These are phyloP conservation scores for Stomorhina lunata DNA, from an alignment of 2,888 invertebrate genomes.

Conservation along the genomic window DNA sequence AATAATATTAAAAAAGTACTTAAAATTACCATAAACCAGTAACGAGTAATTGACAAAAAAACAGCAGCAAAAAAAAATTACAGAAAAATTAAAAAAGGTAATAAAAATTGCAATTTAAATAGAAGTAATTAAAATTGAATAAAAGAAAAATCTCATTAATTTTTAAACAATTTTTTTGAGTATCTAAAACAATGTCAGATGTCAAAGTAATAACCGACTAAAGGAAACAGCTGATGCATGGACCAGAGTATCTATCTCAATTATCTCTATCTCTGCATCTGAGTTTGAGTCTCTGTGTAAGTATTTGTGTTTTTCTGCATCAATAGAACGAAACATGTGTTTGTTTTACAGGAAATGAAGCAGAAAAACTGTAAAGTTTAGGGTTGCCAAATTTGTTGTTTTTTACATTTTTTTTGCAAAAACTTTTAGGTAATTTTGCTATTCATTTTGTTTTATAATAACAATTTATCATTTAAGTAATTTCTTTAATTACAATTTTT, in stretches of 20 bases:
- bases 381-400: constrained; percentile 41
- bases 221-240: constrained; percentile 62
- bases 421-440: too few relatives aligned
- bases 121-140: constrained; percentile 20
- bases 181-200: constrained; percentile 22
- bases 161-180: neutral
- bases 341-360: constrained; percentile 43
- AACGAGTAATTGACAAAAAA: neutral
- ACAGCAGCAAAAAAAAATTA: neutral
- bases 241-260: neutral
- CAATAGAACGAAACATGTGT: neutral
- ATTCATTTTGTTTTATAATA: neutral
- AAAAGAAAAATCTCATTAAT: neutral
- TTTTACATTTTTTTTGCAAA: neutral
- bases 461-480: neutral
- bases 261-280: neutral
- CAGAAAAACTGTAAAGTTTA: constrained; percentile 40
- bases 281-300: neutral
- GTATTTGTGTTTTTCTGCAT: neutral
- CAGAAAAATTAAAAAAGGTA: constrained; percentile 35
- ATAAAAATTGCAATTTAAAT: constrained; percentile 40
- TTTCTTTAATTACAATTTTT: neutral
- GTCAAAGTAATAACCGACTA: constrained; percentile 47
- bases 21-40: neutral
- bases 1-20: neutral